A percentile compares a stretch with the other conserved stretches of the same genome.
Evolutionary conservation across 2,888 invertebrate genomes (phyloP).

Genomic region (Protodeltote pygarga): DNA sequence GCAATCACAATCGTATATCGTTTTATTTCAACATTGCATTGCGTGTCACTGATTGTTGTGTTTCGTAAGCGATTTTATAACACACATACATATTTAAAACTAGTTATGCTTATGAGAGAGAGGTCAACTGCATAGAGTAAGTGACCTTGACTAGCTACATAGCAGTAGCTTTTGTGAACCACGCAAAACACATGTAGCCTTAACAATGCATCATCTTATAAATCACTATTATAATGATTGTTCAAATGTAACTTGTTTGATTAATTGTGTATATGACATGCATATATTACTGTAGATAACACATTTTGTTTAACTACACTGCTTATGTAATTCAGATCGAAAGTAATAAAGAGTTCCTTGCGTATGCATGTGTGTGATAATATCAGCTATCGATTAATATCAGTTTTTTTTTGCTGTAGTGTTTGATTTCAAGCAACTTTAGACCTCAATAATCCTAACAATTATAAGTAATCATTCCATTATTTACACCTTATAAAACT

Average conservation of each 20-base stretch:
- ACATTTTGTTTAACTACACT: conserved; percentile 43
- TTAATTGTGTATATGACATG: conserved; percentile 25
- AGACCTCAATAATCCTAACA: conserved; percentile 47
- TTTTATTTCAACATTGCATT: conserved; percentile 65
- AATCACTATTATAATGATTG: conserved; percentile 33
- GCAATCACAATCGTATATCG: conserved; percentile 64
- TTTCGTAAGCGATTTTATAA: conserved; percentile 68
- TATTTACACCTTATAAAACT: conserved; percentile 30
- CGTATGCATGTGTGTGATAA: conserved; percentile 59
- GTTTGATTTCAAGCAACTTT: conserved; percentile 60
- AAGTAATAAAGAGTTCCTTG: conserved; percentile 30
- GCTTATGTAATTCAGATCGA: conserved; percentile 44
- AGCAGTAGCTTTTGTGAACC: conserved; percentile 40
- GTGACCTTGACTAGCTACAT: conserved; percentile 25
- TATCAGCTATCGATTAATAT: conserved; percentile 48
- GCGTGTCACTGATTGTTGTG: conserved; percentile 67
- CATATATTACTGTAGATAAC: conserved; percentile 43
- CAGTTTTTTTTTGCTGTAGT: conserved; percentile 71
- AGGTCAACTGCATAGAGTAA: conserved; percentile 24
- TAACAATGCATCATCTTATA: conserved; percentile 36
- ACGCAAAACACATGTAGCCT: conserved; percentile 26
- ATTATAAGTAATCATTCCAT: conserved; percentile 30
- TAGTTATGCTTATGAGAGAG: conserved; percentile 41
- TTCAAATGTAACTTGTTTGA: conserved; percentile 22
- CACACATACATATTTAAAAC: conserved; percentile 65